Conservation (phyloP, 2,888 invertebrate genomes). For the Napeogenes inachia region DNA sequence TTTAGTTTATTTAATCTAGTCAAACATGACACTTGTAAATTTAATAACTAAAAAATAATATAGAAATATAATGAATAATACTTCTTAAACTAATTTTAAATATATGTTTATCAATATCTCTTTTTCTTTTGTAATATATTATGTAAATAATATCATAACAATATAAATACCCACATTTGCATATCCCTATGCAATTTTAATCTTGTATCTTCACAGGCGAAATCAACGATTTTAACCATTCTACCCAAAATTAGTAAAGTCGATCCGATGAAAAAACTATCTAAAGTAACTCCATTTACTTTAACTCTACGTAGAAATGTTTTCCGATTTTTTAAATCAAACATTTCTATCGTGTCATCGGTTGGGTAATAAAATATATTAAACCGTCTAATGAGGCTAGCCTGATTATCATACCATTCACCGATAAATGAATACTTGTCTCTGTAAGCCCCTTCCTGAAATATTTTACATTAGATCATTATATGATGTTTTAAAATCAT, state of each 20-base stretch:
- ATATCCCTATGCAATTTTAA: constrained; percentile 79
- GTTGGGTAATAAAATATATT: constrained; percentile 85
- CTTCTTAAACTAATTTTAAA: neutral
- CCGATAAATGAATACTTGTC: constrained; percentile 81
- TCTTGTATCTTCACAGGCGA: constrained; percentile 83
- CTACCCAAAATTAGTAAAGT: constrained; percentile 85
- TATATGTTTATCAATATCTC: neutral
- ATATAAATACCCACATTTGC: constrained; percentile 75
- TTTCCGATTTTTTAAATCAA: constrained; percentile 79
- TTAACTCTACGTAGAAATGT: constrained; percentile 82
- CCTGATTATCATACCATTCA: constrained; percentile 92
- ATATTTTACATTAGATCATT: constrained; percentile 12
- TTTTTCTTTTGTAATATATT: too few species aligned
- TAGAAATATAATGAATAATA: too few species aligned
- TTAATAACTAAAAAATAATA: neutral
- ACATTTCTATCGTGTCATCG: constrained; percentile 90
- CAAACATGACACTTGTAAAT: neutral
- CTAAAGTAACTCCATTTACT: constrained; percentile 80
- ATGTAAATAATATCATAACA: constrained; percentile 9
- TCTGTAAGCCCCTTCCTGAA: constrained; percentile 70
- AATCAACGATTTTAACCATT: constrained; percentile 83
- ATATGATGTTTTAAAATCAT: too few species aligned
- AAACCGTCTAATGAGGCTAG: constrained; percentile 84
- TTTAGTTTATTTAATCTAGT: too few species aligned
- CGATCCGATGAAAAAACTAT: constrained; percentile 85